Evolutionary conservation across 2,888 invertebrate genomes (phyloP).

Genomic region (Aphidius colemani): DNA sequence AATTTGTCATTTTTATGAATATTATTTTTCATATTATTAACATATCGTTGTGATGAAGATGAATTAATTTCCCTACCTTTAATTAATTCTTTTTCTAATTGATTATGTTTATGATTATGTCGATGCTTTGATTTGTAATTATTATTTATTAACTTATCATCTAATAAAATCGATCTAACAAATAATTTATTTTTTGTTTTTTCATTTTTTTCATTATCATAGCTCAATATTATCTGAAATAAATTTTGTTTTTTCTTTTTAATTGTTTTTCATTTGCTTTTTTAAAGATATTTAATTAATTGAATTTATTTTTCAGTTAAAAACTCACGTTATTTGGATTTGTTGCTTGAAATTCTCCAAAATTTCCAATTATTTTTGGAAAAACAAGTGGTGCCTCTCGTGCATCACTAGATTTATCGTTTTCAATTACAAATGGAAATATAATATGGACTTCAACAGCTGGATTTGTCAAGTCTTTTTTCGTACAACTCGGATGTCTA

Average conservation of each 20-base stretch:
- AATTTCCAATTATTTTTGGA: constrained; percentile 35
- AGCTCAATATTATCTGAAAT: no score
- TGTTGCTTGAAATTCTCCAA: constrained; percentile 7
- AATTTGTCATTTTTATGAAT: no score
- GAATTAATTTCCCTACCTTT: background rate
- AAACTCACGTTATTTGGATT: constrained; percentile 24
- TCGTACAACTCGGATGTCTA: constrained; percentile 39
- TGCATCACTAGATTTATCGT: constrained; percentile 2
- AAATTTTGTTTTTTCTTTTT: no score
- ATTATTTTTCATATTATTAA: no score
- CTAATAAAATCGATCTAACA: constrained; percentile 4
- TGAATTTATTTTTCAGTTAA: background rate
- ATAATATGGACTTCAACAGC: constrained; percentile 36
- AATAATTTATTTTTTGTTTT: constrained; percentile 7
- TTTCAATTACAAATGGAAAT: constrained; percentile 34
- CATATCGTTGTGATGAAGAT: no score
- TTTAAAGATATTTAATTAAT: no score
- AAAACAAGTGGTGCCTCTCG: constrained; percentile 35
- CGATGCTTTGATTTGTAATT: background rate
- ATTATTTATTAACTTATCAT: background rate
- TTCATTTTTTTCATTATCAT: constrained; percentile 14
- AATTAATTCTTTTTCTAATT: background rate
- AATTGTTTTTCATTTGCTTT: no score
- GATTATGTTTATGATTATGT: no score
- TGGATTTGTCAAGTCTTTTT: constrained; percentile 33